These are phyloP conservation scores for Boleophthalmus pectinirostris DNA, from an alignment of 2,113 vertebrate species.

Conservation along the genomic window DNA sequence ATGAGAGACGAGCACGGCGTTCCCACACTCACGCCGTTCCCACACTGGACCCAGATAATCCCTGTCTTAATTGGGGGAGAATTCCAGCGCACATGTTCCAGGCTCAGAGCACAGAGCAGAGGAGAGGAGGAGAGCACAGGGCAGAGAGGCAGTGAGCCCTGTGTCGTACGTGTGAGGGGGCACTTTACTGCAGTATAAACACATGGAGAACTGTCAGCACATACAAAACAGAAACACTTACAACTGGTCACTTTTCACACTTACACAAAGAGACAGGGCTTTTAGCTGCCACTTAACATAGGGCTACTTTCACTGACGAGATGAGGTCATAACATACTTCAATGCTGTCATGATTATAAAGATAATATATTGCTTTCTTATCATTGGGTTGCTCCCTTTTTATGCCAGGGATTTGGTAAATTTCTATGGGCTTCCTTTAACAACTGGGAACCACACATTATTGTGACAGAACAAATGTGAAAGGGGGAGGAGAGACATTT, in stretches of 20 bases:
- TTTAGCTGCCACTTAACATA: constrained; percentile 40
- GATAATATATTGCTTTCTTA: background rate
- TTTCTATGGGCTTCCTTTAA: background rate
- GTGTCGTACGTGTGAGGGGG: constrained; percentile 47
- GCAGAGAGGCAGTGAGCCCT: constrained; percentile 53
- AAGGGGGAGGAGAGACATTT: background rate
- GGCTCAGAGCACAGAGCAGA: constrained; percentile 55
- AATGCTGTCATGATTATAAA: background rate
- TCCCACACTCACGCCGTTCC: constrained; percentile 80
- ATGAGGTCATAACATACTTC: constrained; percentile 1
- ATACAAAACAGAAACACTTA: constrained; percentile 33
- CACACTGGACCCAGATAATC: constrained; percentile 80
- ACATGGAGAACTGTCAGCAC: constrained; percentile 60
- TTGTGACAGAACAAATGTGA: too few relatives aligned
- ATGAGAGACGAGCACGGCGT: constrained; percentile 69
- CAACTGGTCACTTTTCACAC: constrained; percentile 13
- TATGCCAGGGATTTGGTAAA: background rate
- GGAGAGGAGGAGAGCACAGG: constrained; percentile 55
- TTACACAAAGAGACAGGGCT: constrained; percentile 15
- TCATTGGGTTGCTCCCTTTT: background rate
- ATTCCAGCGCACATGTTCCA: constrained; percentile 79
- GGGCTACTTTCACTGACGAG: constrained; percentile 5
- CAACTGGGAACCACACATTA: background rate
- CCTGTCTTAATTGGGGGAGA: constrained; percentile 83
- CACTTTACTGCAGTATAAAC: constrained; percentile 62